These are phyloP conservation scores for Nothura maculosa DNA, from an alignment of 2,797 vertebrate species.

Conservation along the genomic window DNA sequence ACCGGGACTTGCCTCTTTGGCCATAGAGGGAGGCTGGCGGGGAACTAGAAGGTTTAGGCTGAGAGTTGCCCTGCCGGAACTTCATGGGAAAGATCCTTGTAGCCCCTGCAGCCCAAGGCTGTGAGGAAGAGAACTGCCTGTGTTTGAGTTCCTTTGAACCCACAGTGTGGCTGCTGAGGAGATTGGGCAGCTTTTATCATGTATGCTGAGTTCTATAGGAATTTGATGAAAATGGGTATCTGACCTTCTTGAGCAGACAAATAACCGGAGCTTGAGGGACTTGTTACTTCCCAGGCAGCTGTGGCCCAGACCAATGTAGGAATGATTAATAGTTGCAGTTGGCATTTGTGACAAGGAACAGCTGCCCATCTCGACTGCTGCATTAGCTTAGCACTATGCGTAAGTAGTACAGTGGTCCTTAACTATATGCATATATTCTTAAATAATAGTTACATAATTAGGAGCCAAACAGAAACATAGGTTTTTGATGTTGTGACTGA, in stretches of 20 bases:
- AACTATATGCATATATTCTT: accelerated
- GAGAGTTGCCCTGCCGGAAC: not conserved
- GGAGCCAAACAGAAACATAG: not conserved
- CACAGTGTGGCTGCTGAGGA: not conserved
- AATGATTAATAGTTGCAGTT: not conserved
- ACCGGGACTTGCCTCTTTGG: not conserved
- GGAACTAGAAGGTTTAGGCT: not conserved
- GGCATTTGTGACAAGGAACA: not conserved
- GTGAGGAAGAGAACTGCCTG: not conserved
- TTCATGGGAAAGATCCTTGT: not conserved
- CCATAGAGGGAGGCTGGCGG: not conserved
- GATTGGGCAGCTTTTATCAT: not conserved
- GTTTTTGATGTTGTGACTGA: not conserved
- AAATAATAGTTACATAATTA: not conserved
- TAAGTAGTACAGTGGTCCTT: not conserved
- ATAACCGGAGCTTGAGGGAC: not conserved
- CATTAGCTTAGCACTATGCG: not conserved
- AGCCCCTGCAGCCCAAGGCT: conserved; percentile 2
- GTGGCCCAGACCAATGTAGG: not conserved
- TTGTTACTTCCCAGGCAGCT: not conserved
- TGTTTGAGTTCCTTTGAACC: conserved; percentile 37
- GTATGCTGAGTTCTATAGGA: not conserved
- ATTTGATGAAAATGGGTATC: not conserved
- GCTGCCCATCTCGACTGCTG: not conserved
- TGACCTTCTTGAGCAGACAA: not conserved